Conservation (phyloP, 2,797 vertebrate species). For the Phoeniculus purpureus region DNA sequence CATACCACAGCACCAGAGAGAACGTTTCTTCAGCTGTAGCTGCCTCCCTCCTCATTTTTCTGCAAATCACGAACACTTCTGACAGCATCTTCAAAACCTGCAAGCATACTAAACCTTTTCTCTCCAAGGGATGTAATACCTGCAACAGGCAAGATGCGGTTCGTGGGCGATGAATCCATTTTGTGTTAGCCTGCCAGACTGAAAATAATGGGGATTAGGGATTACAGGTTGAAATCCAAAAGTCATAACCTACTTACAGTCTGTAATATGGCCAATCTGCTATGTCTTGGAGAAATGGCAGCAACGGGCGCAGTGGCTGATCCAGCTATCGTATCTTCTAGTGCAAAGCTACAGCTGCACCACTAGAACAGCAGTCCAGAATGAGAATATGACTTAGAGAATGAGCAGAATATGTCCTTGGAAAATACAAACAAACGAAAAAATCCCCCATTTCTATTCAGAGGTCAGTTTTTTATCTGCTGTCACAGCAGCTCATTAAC, state of each 20-base stretch:
- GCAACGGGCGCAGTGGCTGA: background rate
- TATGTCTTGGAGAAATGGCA: background rate
- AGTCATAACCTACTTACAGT: background rate
- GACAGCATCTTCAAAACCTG: background rate
- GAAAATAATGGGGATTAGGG: constrained; percentile 29
- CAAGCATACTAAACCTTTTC: background rate
- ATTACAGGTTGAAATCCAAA: constrained; percentile 23
- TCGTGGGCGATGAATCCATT: background rate
- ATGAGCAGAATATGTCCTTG: background rate
- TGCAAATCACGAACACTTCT: background rate
- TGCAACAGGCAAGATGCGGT: background rate
- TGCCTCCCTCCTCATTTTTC: background rate
- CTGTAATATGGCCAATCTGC: background rate
- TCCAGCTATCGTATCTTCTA: background rate
- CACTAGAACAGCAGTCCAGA: background rate
- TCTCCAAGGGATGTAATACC: background rate
- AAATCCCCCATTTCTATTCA: background rate
- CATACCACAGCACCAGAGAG: background rate
- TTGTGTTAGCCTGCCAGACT: background rate
- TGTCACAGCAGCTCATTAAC: background rate
- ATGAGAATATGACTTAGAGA: background rate
- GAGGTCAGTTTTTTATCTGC: background rate
- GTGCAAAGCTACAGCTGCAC: background rate
- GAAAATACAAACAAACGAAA: background rate
- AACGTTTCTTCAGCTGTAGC: background rate